Evolutionary conservation across 2,888 invertebrate species (phyloP).

Genomic region (Lepidochrysops patricia): DNA sequence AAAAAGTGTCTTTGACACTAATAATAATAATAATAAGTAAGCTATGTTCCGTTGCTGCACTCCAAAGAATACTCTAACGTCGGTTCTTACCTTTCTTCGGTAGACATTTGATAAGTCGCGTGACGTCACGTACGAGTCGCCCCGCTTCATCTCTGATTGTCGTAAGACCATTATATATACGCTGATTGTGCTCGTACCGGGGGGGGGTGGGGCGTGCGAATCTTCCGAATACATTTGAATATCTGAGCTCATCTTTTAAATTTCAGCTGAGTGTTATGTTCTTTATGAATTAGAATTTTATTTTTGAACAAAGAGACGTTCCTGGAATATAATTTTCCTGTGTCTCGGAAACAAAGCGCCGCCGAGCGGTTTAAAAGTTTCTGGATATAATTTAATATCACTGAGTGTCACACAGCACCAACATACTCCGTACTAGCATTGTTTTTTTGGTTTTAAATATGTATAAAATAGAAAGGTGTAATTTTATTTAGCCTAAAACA

Average conservation of each 20-base stretch:
- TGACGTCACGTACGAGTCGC: too few species aligned
- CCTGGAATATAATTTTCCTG: background rate
- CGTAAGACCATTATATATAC: background rate
- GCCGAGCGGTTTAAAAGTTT: background rate
- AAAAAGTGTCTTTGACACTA: too few species aligned
- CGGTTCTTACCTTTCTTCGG: too few species aligned
- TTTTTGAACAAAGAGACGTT: background rate
- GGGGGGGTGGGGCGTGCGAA: background rate
- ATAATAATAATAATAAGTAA: too few species aligned
- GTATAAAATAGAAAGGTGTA: background rate
- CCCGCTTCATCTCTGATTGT: background rate
- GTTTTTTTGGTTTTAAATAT: background rate
- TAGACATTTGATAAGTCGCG: too few species aligned
- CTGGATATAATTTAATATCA: background rate
- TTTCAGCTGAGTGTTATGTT: background rate
- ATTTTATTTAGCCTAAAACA: too few species aligned
- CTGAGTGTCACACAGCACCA: background rate
- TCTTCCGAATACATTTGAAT: background rate
- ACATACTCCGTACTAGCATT: background rate
- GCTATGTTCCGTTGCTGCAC: too few species aligned
- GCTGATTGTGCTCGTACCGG: background rate
- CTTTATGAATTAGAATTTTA: constrained; percentile 5
- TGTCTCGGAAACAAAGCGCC: background rate
- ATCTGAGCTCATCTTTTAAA: background rate
- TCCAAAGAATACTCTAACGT: too few species aligned